Base-by-base conservation (phyloP, 2,113 vertebrate species). In the Melanocharis versteri region DNA sequence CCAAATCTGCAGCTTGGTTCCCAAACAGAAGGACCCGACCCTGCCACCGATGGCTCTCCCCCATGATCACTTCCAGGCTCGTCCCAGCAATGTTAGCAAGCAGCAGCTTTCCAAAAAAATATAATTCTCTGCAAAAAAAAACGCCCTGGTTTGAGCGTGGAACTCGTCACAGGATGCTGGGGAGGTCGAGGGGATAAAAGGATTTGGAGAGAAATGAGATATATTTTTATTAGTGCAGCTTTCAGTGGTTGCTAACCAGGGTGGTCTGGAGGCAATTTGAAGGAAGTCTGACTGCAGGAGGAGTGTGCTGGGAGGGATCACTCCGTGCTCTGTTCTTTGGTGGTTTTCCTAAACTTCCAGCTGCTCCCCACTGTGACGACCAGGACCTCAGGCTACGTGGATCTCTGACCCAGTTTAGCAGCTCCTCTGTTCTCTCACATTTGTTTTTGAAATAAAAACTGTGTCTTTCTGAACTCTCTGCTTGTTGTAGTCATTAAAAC, bases 401-500 rank as follows among this genome's bases (percentile, higher is more conserved):
- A 44, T 87, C 66, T 68, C 82, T 48, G 73, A 77, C 66, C 42
- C 33, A 7, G 18, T 54, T 50, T 31, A 77, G 51, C 68, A 50
- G 75, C 87, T 88, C 24, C 50, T 90, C 42, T 93, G 44, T 57
- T 58, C 83, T 80, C 75, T 73, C 64, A 28, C 71, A 45, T 47
- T 77, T 66, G 17, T 33, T 83, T 89, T 53, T 58, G 23, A 85
- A 97, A 94, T 96, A 95, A 96, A 96, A 90, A 4, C 35, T 26
- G 4, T 61, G 2, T 83, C 66, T 89, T 90, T 77, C 86, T 72
- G 54, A 83, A 58, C 56, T 30, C 33, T 75, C 30, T 70, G 50
- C 19, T 73, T 70, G 68, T 61, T 72, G 3, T 0, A 27, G 85
- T 72, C 70, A 27, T 83, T 92, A 66, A 86, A 91, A 92, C 3